phyloP scores from a whole-genome alignment of 2,888 invertebrate genomes.

The Spialia ferax region DNA sequence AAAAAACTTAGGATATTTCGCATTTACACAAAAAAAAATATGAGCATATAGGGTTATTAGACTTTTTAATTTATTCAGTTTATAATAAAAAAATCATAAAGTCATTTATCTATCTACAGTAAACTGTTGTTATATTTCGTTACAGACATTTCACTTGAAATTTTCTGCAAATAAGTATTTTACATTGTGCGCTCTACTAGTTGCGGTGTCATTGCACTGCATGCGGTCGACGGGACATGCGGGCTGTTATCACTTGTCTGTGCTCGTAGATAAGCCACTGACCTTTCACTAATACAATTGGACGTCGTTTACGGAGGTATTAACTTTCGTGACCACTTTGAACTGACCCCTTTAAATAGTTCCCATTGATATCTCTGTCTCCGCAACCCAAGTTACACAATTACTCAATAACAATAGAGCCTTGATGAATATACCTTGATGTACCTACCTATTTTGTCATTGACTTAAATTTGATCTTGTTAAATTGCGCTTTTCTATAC shows the following conservation, averaged over 20 bases:
- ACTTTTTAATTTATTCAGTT: too few relatives aligned
- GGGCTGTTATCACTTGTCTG: background rate
- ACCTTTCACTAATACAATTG: constrained; percentile 53
- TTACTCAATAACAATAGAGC: background rate
- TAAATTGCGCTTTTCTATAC: background rate
- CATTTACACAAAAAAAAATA: too few relatives aligned
- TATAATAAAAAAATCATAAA: too few relatives aligned
- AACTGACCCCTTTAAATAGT: constrained; percentile 44
- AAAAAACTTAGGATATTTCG: too few relatives aligned
- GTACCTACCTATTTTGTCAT: background rate
- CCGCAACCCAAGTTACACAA: constrained; percentile 1
- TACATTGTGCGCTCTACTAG: background rate
- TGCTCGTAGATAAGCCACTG: constrained; percentile 56
- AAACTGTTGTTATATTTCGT: too few relatives aligned
- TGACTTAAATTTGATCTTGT: background rate
- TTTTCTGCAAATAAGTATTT: too few relatives aligned
- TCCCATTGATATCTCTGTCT: constrained; percentile 9
- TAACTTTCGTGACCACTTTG: constrained; percentile 41
- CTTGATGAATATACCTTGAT: background rate
- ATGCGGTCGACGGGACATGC: background rate
- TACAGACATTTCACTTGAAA: too few relatives aligned
- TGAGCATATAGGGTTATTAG: too few relatives aligned
- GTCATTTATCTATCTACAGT: too few relatives aligned
- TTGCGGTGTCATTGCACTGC: constrained; percentile 1
- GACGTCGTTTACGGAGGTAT: constrained; percentile 43